Conservation (phyloP, 1,140 invertebrate species). For the Cyclina sinensis region DNA sequence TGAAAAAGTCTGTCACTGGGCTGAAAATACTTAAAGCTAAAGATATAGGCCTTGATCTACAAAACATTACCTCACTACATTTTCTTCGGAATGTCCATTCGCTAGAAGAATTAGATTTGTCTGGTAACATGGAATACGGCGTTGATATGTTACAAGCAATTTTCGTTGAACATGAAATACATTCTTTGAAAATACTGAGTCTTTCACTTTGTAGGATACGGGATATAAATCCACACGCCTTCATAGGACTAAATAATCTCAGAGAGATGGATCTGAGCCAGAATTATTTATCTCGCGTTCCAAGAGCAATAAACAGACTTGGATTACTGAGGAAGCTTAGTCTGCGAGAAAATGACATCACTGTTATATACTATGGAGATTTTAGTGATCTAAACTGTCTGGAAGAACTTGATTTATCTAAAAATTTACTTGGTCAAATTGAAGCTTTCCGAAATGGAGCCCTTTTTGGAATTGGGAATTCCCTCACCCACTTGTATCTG, state of each 20-base stretch:
- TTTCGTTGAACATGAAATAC: constrained; percentile 53
- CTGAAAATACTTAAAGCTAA: constrained; percentile 33
- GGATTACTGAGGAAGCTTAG: constrained; percentile 40
- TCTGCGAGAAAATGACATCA: constrained; percentile 52
- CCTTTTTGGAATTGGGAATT: constrained; percentile 50
- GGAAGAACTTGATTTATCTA: constrained; percentile 54
- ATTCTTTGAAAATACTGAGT: constrained; percentile 29
- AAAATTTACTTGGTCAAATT: constrained; percentile 53
- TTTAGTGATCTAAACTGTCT: constrained; percentile 51
- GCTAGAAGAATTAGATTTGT: constrained; percentile 55
- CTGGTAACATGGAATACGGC: constrained; percentile 51
- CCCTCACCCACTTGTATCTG: constrained; percentile 23
- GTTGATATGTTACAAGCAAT: constrained; percentile 54
- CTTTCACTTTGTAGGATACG: constrained; percentile 40
- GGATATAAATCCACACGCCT: constrained; percentile 50
- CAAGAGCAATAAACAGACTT: constrained; percentile 50
- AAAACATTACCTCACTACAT: constrained; percentile 49
- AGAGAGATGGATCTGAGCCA: constrained; percentile 56
- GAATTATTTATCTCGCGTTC: constrained; percentile 51
- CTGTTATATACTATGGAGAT: constrained; percentile 49
- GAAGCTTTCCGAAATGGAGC: constrained; percentile 60
- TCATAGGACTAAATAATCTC: constrained; percentile 50
- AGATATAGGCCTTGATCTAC: constrained; percentile 49
- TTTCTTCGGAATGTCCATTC: constrained; percentile 30
- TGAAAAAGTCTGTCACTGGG: not conserved